Evolutionary conservation across 2,888 invertebrate genomes (phyloP), one percentile per base, ranked within the genome.

Genomic region (Sinohyriopsis cumingii): DNA sequence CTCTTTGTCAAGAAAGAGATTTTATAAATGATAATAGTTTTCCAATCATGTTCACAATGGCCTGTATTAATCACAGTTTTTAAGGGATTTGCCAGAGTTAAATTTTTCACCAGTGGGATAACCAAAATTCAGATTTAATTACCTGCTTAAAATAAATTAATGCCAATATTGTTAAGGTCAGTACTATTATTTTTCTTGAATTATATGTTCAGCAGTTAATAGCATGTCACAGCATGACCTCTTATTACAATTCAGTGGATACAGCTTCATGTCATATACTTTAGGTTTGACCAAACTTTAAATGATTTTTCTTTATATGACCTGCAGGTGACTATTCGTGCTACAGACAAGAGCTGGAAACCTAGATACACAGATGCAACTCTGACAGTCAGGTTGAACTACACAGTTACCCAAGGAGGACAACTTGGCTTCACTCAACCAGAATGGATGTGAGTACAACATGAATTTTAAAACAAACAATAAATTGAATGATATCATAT

Each of bases 401-500:
- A 75, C 62, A 93, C 95, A 24, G 93, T 96, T 5, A 95, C 94
- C 85, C 95, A 96, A 19, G 94, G 75, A 1, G 84, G 86, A 33
- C 93, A 95, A 1, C 91, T 97, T 53, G 95, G 96, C 1, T 97
- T 97, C 87, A 95, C 95, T 9, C 96, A 97, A 86, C 95, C 95
- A 63, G 92, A 94, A 0, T 97, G 96, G 88, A 94, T 94, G 64
- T 89, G 83, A 85, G 87, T 81, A 19, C 24, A 19, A 19, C 45
- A 28, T 3, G 22, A 22, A 53, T 67, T 67, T 56, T 60, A 20
- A 62, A 25, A 62, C 9, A 62, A 62, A 28, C 25, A 28, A 62
- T 24, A 24, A 0, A 25, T 62, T 12, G 62, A 59, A 18, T 59
- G 59, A 2, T 59, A n/a, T 45, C 45, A 45, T 3, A 1, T 45